These are phyloP conservation scores for Phalanger gymnotis DNA, from an alignment of 2,797 vertebrate species.

Conservation along the genomic window DNA sequence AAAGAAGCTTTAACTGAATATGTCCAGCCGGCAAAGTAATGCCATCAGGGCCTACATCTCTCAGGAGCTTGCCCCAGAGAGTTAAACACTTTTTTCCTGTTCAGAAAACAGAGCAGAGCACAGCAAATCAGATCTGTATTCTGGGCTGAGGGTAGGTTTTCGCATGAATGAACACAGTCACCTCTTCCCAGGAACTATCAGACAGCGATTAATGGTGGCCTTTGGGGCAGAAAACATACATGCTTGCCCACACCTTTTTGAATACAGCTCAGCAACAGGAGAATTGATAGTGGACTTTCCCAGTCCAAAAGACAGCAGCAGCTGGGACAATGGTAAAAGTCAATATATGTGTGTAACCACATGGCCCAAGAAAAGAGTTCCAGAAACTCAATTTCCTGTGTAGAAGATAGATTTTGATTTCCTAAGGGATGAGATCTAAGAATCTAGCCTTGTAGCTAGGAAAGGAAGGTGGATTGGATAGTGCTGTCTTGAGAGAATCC, in stretches of 20 bases:
- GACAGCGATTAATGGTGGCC: background rate
- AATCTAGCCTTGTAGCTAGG: background rate
- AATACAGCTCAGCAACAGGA: background rate
- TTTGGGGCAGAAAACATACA: background rate
- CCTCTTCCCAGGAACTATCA: background rate
- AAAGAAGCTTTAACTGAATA: background rate
- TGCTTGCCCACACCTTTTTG: background rate
- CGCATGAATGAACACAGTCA: conserved; percentile 1
- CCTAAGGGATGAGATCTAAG: background rate
- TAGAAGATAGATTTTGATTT: background rate
- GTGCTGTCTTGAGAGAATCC: background rate
- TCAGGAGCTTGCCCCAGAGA: background rate
- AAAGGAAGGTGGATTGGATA: background rate
- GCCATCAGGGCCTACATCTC: background rate
- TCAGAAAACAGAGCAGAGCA: background rate
- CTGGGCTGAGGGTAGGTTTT: background rate
- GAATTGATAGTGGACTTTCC: background rate
- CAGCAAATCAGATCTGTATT: background rate
- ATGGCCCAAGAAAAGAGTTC: background rate
- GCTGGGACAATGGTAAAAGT: background rate
- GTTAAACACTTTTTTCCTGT: background rate
- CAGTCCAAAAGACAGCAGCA: background rate
- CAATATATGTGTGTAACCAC: background rate
- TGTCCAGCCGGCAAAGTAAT: background rate
- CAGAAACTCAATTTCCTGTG: background rate